phyloP scores from a whole-genome alignment of 2,888 invertebrate genomes.

The Apotomis capreana region DNA sequence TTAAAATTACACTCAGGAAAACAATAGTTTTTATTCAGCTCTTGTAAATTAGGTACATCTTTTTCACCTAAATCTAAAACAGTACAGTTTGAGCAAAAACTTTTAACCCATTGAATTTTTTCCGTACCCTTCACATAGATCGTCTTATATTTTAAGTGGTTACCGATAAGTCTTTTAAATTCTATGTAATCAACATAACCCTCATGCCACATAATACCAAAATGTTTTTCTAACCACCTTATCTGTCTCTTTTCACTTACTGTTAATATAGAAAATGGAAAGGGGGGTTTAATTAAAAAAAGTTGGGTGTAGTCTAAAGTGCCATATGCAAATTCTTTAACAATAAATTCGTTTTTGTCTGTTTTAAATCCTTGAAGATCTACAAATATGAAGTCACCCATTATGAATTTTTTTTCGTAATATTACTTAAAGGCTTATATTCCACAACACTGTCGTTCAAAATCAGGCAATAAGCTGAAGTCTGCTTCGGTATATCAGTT shows the following conservation, averaged over 20 bases:
- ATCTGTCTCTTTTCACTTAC: conserved; percentile 18
- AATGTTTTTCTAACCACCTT: conserved; percentile 22
- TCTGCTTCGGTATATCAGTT: background rate
- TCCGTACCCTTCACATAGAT: conserved; percentile 26
- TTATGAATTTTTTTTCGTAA: conserved; percentile 34
- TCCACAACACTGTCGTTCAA: conserved; percentile 10
- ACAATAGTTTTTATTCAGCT: conserved; percentile 11
- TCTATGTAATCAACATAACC: conserved; percentile 21
- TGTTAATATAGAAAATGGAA: conserved; percentile 14
- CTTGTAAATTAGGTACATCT: conserved; percentile 13
- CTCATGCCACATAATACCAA: conserved; percentile 17
- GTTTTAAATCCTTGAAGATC: conserved; percentile 38
- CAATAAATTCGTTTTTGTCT: conserved; percentile 1
- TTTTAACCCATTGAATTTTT: conserved; percentile 32
- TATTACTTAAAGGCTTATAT: conserved; percentile 16
- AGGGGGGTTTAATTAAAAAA: conserved; percentile 30
- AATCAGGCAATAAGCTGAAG: conserved; percentile 10
- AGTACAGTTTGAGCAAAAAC: conserved; percentile 14
- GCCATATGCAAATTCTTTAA: conserved; percentile 5
- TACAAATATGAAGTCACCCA: conserved; percentile 3
- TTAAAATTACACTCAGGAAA: background rate
- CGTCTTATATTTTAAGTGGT: conserved; percentile 10
- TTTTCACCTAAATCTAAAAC: conserved; percentile 17
- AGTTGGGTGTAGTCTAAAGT: conserved; percentile 5
- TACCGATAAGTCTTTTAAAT: conserved; percentile 17